Base-by-base conservation (phyloP, 2,113 vertebrate genomes). In the Marcusenius ussheri region DNA sequence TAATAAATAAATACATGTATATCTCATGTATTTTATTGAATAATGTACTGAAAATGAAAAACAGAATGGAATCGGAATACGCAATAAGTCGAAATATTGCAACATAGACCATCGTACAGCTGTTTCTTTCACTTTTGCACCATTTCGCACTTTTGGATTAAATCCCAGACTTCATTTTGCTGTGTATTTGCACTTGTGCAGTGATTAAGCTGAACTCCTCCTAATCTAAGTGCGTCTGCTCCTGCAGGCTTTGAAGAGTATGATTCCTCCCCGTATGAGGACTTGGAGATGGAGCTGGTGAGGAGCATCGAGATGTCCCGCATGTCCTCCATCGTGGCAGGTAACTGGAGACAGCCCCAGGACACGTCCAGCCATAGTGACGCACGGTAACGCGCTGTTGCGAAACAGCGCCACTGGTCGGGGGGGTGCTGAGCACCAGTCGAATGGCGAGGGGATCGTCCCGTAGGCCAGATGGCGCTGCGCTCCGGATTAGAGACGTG, bases 231-330 rank as follows among this genome's bases (percentile, higher is more conserved):
- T 2, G 53, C 19, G 19, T 88, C 53, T 42, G 7, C 46, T 31
- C 15, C 11, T 11, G 5, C 92, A 97, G 97, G 95, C 94, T 95
- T 96, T 93, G 94, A 96, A 83, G 95, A 94, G 90, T 93, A 95
- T 91, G 96, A 96, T 90, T 88, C 94, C 19, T 97, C 96, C 89
- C 97, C 97, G 6, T 97, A 97, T 88, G 95, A 96, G 88, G 96
- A 96, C 90, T 91, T 94, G 91, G 94, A 92, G 90, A 94, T 95
- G 90, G 95, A 95, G 92, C 95, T 95, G 77, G 94, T 94, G 83
- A 95, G 95, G 94, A 96, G 96, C 91, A 94, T 94, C 80, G 95
- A 97, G 91, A 94, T 96, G 88, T 93, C 93, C 83, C 94, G 96
- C 89, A 92, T 97, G 91, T 94, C 93, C 89, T 93, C 94, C 90